Percentiles rank a stretch among this genome's conserved stretches.
Evolutionary conservation across 1,140 invertebrate genomes (phyloP).

Genomic region (Seison nebaliae): DNA sequence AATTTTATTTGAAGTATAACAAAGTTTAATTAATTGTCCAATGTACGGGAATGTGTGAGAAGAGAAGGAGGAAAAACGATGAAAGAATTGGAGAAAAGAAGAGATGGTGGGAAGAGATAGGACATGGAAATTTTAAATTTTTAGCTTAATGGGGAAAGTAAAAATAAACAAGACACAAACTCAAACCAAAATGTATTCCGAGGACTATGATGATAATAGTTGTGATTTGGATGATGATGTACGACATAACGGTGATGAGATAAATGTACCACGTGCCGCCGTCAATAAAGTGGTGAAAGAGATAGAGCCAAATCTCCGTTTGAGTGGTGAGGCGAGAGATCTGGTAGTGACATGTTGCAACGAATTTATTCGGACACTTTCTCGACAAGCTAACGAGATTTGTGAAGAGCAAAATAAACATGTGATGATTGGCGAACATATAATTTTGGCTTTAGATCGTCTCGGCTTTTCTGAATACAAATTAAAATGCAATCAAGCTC

Average conservation of each 20-base stretch:
- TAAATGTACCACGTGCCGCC: conserved; percentile 11
- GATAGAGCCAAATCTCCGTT: conserved; percentile 3
- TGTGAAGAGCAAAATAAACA: conserved; percentile 12
- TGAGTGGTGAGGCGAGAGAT: conserved; percentile 10
- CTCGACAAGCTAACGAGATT: conserved; percentile 5
- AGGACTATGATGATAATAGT: no score
- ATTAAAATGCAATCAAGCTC: conserved; percentile 57
- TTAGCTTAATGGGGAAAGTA: no score
- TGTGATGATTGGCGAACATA: conserved; percentile 11
- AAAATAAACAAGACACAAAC: no score
- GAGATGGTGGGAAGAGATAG: no score
- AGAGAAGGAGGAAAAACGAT: no score
- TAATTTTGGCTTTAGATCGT: conserved; percentile 49
- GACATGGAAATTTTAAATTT: no score
- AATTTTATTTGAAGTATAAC: no score
- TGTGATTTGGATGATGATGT: no score
- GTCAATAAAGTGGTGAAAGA: conserved; percentile 13
- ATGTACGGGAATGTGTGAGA: no score
- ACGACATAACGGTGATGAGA: conserved; percentile 12
- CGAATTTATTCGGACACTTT: conserved; percentile 9
- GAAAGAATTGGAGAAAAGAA: no score
- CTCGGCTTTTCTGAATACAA: conserved; percentile 73
- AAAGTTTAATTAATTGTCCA: no score
- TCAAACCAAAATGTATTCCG: no score
- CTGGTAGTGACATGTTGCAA: conserved; percentile 11